Evolutionary conservation across 2,797 vertebrate species (phyloP), one percentile per base, ranked within the genome.

Genomic region (Rhyacichthys aspro): DNA sequence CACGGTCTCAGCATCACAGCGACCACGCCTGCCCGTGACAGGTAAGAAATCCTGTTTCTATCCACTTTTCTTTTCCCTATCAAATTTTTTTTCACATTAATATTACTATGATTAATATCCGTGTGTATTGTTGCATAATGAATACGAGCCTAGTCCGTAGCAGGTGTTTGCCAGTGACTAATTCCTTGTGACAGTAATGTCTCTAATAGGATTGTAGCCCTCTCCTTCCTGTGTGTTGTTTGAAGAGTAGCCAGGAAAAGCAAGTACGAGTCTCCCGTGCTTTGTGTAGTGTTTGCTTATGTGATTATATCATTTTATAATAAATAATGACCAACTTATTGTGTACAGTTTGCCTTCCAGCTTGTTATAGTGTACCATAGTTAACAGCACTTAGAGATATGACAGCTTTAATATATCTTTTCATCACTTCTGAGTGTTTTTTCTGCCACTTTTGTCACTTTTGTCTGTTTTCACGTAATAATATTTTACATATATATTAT

Each of bases 181-280:
- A 91, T 85, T 84, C 76, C 58, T 67, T 78, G 81, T 81, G 86
- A 87, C 89, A 76, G 81, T 90, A 88, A 90, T 84, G 83, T 64
- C 74, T 61, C 72, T 90, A 91, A 92, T 89, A 85, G 90, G 90
- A 91, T 92, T 90, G 64, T 28, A 74, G 59, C 56, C 57, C 65
- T 66, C 73, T 78, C 77, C 84, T 82, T 89, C 82, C 87, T 86
- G 85, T 43, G 39, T 53, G 68, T 77, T 72, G 81, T 73, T 75
- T 66, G 68, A 67, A 55, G 52, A 84, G 72, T 65, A 55, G 28
- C 38, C 53, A 15, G 70, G 76, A 60, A 71, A 74, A 67, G 36
- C 64, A 76, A 48, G 70, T 62, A 66, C 72, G 78, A 48, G 75
- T 41, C 68, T 59, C 61, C 43, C 8, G 41, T 33, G 60, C n/a